These are phyloP conservation scores for Vultur gryphus DNA, from an alignment of 2,797 vertebrate genomes.

Conservation along the genomic window DNA sequence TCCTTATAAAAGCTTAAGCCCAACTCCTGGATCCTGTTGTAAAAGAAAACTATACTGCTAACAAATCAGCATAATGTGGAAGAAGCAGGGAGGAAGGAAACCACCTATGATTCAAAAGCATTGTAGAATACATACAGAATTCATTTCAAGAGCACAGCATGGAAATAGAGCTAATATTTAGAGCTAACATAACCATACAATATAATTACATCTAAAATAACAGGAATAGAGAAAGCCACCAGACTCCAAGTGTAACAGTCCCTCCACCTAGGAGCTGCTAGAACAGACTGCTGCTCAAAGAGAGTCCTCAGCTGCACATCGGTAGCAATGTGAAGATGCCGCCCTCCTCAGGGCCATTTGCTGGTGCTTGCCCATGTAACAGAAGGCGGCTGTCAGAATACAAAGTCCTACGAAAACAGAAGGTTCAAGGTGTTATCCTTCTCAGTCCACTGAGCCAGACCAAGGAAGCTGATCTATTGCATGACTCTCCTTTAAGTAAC, in stretches of 20 bases:
- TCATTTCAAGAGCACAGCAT: neutral
- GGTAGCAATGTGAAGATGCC: neutral
- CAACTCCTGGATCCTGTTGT: neutral
- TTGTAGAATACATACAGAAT: neutral
- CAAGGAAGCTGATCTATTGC: neutral
- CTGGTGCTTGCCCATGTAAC: neutral
- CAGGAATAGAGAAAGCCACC: neutral
- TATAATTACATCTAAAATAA: neutral
- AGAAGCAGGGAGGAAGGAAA: neutral
- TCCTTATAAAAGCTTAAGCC: neutral
- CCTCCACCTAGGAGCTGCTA: neutral
- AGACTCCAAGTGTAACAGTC: neutral
- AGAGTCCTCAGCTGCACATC: neutral
- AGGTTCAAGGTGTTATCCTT: neutral
- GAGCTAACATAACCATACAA: neutral
- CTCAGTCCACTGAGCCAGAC: neutral
- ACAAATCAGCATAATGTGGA: neutral
- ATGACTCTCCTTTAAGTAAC: neutral
- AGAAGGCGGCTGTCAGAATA: neutral
- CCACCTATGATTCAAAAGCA: neutral
- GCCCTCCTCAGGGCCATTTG: neutral
- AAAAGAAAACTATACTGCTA: neutral
- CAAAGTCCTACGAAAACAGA: fast-evolving
- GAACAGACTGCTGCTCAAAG: neutral
- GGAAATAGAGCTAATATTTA: neutral